Evolutionary conservation across 2,888 invertebrate species (phyloP), one percentile per base, ranked within the genome.

Genomic region (Euplexia lucipara): DNA sequence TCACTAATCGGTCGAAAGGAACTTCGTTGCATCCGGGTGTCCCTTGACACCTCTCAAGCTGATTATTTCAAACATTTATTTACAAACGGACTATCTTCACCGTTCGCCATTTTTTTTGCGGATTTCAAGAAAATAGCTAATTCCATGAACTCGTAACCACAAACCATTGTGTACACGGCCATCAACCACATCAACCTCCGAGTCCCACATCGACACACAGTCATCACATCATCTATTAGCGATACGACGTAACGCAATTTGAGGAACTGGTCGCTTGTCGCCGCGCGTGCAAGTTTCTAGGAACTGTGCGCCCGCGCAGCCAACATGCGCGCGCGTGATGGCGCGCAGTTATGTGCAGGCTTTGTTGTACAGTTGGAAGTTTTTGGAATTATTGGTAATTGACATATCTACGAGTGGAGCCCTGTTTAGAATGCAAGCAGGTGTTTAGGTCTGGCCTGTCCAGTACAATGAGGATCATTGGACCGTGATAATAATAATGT

Each of bases 301-400:
- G 81, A 84, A 83, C 34, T 53, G 52, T 62, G 65, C 66, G 79
- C 65, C 20, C 26, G 77, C 78, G 77, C 81, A 78, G 54, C 63
- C 76, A 39, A 61, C 70, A 59, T 44, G 58, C 61, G 41, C 48
- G 59, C 59, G 62, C 82, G 76, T 83, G 83, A 80, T 66, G 70
- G 67, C 79, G 59, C 64, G 81, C 78, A 51, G 69, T 56, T 48
- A 74, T 73, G 58, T 66, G 57, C 47, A 45, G 20, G 32, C 48
- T 63, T 51, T 54, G 35, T 53, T 42, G 44, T 57, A 78, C 65
- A 45, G 65, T 65, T 73, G 44, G 16, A 14, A 32, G 41, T 41
- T 71, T 76, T 66, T 41, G 60, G 44, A 49, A 60, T 60, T 34
- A 71, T 60, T 65, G 59, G n/a, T 58, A 10, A 56, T 39, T 69